Conservation (phyloP, 2,888 invertebrate species). For the Euclidia mi region DNA sequence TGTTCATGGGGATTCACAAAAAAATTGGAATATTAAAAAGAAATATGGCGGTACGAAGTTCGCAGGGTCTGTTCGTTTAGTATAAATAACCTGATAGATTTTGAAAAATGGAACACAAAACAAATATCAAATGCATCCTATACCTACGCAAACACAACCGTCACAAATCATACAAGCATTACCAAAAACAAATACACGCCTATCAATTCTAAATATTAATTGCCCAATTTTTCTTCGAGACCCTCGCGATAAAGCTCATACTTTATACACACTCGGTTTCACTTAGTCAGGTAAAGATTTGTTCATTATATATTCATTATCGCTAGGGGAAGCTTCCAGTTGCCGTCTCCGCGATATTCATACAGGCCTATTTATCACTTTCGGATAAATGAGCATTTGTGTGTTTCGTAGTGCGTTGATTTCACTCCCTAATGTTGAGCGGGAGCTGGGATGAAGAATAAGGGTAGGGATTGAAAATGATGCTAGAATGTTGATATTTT, state of each 20-base stretch:
- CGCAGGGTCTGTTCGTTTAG: too few species aligned
- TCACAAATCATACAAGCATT: too few species aligned
- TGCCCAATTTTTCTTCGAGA: background rate
- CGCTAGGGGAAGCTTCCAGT: slow-evolving; percentile 45
- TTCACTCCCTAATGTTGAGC: slow-evolving; percentile 50
- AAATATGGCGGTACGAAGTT: too few species aligned
- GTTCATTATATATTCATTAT: slow-evolving; percentile 81
- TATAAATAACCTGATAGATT: too few species aligned
- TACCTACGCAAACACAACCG: too few species aligned
- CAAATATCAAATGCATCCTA: too few species aligned
- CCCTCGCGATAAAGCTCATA: slow-evolving; percentile 18
- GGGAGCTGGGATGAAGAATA: slow-evolving; percentile 1
- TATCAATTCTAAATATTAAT: background rate
- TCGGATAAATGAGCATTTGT: slow-evolving; percentile 82
- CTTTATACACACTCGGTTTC: slow-evolving; percentile 46
- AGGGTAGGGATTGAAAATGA: too few species aligned
- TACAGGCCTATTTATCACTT: slow-evolving; percentile 84
- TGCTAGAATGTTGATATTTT: too few species aligned
- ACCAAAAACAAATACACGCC: too few species aligned
- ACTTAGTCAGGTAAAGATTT: slow-evolving; percentile 69
- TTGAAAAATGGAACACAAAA: too few species aligned
- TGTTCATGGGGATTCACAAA: too few species aligned
- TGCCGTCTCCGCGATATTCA: slow-evolving; percentile 65
- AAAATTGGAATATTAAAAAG: too few species aligned
- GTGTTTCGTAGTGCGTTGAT: slow-evolving; percentile 65